phyloP scores from a whole-genome alignment of 2,113 vertebrate genomes.

The Ramphastos sulfuratus region DNA sequence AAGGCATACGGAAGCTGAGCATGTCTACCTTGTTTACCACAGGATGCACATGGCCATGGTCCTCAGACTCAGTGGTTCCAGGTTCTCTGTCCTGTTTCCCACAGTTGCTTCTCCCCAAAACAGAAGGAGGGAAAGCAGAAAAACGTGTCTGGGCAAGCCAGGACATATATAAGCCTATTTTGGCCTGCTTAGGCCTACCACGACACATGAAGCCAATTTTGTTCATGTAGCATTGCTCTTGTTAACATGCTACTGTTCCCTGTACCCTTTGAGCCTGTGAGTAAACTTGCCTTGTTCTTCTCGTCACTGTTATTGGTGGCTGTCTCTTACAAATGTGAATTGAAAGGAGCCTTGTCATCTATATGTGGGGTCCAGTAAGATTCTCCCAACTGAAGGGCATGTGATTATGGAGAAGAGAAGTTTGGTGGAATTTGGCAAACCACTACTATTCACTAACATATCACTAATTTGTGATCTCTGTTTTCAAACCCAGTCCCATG shows the following conservation, averaged over 20 bases:
- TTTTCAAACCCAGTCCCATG: neutral
- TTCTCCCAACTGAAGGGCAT: fast-evolving
- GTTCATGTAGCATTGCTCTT: neutral
- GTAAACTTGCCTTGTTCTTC: neutral
- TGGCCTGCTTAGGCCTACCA: no score
- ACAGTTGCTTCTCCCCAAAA: no score
- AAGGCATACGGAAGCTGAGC: no score
- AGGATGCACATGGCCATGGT: no score
- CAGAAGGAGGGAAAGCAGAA: no score
- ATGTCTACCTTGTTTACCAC: no score
- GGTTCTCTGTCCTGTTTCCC: no score
- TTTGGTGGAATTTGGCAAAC: neutral
- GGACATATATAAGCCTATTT: no score
- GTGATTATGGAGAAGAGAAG: neutral
- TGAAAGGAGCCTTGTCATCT: neutral
- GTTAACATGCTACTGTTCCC: neutral
- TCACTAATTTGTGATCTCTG: neutral
- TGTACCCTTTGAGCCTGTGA: neutral
- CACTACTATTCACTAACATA: neutral
- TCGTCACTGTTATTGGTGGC: neutral
- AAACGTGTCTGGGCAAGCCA: no score
- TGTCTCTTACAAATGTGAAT: neutral
- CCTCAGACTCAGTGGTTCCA: no score
- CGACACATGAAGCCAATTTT: neutral
- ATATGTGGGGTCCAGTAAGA: neutral